Evolutionary conservation across 2,797 vertebrate species (phyloP).

Genomic region (Acipenser oxyrinchus): DNA sequence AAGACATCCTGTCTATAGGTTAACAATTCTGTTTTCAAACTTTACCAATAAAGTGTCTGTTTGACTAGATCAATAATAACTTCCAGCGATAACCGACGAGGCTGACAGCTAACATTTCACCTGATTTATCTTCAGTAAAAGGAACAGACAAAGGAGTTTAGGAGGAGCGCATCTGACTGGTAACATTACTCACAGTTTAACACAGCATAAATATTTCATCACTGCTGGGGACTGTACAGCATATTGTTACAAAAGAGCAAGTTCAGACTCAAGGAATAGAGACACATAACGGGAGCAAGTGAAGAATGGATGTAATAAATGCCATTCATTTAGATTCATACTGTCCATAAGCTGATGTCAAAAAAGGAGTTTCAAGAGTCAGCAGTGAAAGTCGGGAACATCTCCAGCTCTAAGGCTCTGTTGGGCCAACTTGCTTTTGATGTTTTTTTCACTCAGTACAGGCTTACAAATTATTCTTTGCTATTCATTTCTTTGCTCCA

Average conservation of each 20-base stretch:
- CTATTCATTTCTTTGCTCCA: too few relatives aligned
- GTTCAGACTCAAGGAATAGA: conserved; percentile 4
- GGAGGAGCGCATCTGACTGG: conserved; percentile 28
- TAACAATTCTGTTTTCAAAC: not conserved
- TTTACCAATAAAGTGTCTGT: conserved; percentile 16
- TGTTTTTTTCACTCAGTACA: too few relatives aligned
- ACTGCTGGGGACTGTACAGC: not conserved
- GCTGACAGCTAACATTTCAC: conserved; percentile 32
- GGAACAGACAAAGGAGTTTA: conserved; percentile 25
- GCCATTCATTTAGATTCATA: conserved; percentile 10
- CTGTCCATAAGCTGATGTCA: conserved; percentile 10
- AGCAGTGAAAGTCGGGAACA: too few relatives aligned
- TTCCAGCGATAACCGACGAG: conserved; percentile 40
- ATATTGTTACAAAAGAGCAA: conserved; percentile 5
- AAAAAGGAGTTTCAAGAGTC: not conserved
- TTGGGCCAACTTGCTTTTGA: too few relatives aligned
- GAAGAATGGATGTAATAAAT: conserved; percentile 12
- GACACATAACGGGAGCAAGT: not conserved
- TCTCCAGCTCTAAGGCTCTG: too few relatives aligned
- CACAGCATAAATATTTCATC: conserved; percentile 16
- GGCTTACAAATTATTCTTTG: too few relatives aligned
- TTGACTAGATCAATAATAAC: conserved; percentile 34
- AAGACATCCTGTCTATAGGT: not conserved
- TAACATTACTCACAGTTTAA: conserved; percentile 27
- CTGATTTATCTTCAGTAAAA: conserved; percentile 51